Conservation (phyloP, 37 sponge, comb jelly and placozoan genomes). For the Aphrocallistes beatrix region DNA sequence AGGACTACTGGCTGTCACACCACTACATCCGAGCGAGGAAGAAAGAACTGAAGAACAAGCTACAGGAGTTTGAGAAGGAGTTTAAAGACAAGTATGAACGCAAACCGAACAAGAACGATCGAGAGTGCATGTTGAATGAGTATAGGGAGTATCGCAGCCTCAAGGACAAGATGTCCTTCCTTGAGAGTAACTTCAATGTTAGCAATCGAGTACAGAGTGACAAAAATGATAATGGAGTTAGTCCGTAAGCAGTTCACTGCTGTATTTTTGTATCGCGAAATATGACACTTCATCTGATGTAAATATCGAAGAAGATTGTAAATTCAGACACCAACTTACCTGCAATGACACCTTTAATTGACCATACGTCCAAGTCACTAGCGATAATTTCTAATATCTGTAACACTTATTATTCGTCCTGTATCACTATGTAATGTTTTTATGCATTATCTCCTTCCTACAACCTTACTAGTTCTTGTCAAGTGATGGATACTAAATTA, state of each 20-base stretch:
- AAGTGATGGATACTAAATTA: conserved; percentile 12
- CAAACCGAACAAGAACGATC: background rate
- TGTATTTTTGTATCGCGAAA: background rate
- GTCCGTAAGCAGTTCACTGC: background rate
- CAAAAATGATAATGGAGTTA: background rate
- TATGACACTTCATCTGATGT: background rate
- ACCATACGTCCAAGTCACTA: too few relatives aligned
- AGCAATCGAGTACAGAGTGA: background rate
- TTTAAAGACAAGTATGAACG: background rate
- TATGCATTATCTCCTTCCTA: background rate
- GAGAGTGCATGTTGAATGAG: background rate
- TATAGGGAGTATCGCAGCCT: background rate
- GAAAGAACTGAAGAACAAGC: background rate
- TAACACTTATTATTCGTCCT: background rate
- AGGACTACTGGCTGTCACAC: conserved; percentile 11
- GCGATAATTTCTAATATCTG: background rate
- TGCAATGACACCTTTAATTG: too few relatives aligned
- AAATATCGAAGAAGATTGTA: background rate
- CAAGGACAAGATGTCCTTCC: background rate
- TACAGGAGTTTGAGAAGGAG: conserved; percentile 13
- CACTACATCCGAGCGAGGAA: conserved; percentile 6
- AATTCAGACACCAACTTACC: background rate
- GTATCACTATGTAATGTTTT: background rate
- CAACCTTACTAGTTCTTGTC: too few relatives aligned
- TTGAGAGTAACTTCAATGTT: conserved; percentile 10